Evolutionary conservation across 1,140 invertebrate species (phyloP).

Genomic region (Cheumatopsyche charites): DNA sequence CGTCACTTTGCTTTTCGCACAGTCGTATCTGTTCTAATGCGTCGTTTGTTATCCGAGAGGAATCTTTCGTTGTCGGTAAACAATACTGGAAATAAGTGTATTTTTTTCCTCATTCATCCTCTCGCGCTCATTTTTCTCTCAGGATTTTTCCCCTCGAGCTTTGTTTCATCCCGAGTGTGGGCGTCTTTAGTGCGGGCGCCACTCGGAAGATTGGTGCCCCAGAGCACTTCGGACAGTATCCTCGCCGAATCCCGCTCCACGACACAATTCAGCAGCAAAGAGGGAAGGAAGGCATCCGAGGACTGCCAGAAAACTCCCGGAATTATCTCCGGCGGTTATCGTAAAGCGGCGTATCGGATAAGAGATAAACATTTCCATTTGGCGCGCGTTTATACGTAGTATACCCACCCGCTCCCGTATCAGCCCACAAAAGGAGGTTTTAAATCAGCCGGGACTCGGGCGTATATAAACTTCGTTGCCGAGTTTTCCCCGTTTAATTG

Average conservation of each 20-base stretch:
- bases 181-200: neutral
- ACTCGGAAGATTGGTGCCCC: slow-evolving; percentile 16
- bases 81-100: slow-evolving; percentile 1
- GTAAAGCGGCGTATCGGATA: slow-evolving; percentile 21
- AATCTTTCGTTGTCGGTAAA: neutral
- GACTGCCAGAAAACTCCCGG: neutral
- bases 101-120: slow-evolving; percentile 11
- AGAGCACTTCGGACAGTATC: slow-evolving; percentile 14
- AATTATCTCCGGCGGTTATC: slow-evolving; percentile 23
- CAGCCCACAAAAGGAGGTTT: slow-evolving; percentile 13
- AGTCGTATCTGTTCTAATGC: neutral
- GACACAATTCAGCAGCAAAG: too few relatives aligned
- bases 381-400: slow-evolving; percentile 13
- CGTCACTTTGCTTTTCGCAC: too few relatives aligned
- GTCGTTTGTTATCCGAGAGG: slow-evolving; percentile 9
- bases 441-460: slow-evolving; percentile 12
- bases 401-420: neutral
- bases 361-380: slow-evolving; percentile 26
- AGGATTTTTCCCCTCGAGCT: neutral
- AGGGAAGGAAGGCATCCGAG: neutral
- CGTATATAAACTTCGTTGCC: neutral
- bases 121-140: neutral
- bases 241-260: neutral
- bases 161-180: neutral
- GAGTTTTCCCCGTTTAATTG: slow-evolving; percentile 5